Percentiles rank a stretch among this genome's conserved stretches.
Evolutionary conservation across 2,888 invertebrate species (phyloP).

Genomic region (Cerastoderma edule): DNA sequence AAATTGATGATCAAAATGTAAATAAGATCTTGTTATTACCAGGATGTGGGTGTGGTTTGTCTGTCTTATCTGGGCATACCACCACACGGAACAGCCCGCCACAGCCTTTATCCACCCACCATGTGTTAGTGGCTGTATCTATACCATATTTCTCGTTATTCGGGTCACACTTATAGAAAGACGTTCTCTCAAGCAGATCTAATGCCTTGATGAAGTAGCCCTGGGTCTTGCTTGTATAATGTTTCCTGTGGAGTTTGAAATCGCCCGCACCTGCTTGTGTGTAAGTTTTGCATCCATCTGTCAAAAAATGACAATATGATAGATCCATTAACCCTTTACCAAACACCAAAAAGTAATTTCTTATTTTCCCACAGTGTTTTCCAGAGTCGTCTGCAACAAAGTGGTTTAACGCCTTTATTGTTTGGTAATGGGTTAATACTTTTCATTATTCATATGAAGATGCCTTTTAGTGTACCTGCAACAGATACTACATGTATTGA

Average conservation of each 20-base stretch:
- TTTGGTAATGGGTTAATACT: too few species aligned
- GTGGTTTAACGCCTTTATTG: too few species aligned
- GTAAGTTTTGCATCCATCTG: constrained; percentile 43
- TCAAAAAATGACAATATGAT: too few species aligned
- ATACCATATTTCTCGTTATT: constrained; percentile 59
- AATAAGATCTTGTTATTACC: too few species aligned
- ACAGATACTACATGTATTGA: too few species aligned
- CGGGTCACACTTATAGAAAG: constrained; percentile 65
- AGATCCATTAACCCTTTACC: too few species aligned
- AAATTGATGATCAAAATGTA: too few species aligned
- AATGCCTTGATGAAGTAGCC: constrained; percentile 50
- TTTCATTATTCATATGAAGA: too few species aligned
- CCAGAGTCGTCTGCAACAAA: too few species aligned
- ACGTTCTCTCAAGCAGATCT: constrained; percentile 54
- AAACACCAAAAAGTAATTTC: too few species aligned
- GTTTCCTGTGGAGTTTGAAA: constrained; percentile 42
- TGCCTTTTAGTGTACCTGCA: too few species aligned
- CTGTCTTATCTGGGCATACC: constrained; percentile 50
- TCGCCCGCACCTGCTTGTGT: constrained; percentile 50
- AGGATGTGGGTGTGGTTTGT: constrained; percentile 1
- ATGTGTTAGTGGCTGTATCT: constrained; percentile 47
- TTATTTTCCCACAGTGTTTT: too few species aligned
- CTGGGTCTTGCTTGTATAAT: constrained; percentile 35
- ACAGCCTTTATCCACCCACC: constrained; percentile 71
- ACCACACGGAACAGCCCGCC: constrained; percentile 63